Evolutionary conservation across 2,888 invertebrate species (phyloP).

Genomic region (Nineta flava): DNA sequence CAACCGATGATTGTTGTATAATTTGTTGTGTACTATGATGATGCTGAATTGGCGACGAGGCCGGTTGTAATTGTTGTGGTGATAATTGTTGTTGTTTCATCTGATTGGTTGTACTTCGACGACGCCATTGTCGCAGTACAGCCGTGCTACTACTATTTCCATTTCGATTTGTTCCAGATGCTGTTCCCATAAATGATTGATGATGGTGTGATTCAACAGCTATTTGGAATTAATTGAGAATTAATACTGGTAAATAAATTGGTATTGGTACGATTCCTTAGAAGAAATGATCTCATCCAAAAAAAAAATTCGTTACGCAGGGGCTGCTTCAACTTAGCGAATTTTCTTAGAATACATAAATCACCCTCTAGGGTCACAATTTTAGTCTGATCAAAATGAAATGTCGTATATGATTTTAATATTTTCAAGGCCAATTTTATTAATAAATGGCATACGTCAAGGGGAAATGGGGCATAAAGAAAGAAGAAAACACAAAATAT

Average conservation of each 20-base stretch:
- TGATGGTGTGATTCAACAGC: not conserved
- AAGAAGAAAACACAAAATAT: too few relatives aligned
- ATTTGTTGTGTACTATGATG: not conserved
- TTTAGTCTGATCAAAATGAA: too few relatives aligned
- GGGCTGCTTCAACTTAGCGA: too few relatives aligned
- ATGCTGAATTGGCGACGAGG: not conserved
- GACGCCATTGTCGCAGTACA: slow-evolving; percentile 4
- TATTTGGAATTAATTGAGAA: not conserved
- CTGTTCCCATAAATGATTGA: not conserved
- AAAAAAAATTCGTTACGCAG: too few relatives aligned
- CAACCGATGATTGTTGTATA: not conserved
- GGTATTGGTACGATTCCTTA: too few relatives aligned
- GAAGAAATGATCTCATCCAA: too few relatives aligned
- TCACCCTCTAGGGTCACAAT: too few relatives aligned
- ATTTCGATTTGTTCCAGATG: not conserved
- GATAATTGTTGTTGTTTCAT: not conserved
- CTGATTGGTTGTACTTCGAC: slow-evolving; percentile 1
- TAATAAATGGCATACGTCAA: too few relatives aligned
- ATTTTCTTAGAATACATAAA: too few relatives aligned
- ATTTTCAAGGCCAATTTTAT: too few relatives aligned
- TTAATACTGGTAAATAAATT: not conserved
- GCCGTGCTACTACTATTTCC: slow-evolving; percentile 1
- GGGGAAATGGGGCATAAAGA: too few relatives aligned
- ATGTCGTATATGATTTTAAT: too few relatives aligned
- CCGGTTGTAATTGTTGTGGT: not conserved